Conservation (phyloP, 2,797 vertebrate genomes). For the Typhlichthys subterraneus region DNA sequence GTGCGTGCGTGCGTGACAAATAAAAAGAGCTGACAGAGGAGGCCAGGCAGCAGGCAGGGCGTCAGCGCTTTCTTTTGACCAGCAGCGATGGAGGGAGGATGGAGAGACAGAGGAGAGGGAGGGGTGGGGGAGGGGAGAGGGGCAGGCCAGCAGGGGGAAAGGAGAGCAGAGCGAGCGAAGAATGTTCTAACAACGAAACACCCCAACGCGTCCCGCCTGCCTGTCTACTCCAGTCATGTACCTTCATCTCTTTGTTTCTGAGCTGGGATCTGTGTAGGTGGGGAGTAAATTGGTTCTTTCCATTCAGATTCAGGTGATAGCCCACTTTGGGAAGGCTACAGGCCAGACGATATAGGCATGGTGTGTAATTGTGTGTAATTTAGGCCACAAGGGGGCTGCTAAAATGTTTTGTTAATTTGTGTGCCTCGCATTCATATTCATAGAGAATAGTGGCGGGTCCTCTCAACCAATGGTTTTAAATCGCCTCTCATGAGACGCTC, state of each 20-base stretch:
- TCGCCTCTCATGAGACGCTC: no score
- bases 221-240: no score
- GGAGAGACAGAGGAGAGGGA: slow-evolving; percentile 15
- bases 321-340: slow-evolving; percentile 20
- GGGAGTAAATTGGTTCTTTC: slow-evolving; percentile 65
- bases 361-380: no score
- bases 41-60: slow-evolving; percentile 60
- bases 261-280: slow-evolving; percentile 22
- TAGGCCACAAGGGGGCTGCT: no score
- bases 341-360: slow-evolving; percentile 19
- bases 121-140: not conserved
- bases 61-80: slow-evolving; percentile 74
- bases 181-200: no score
- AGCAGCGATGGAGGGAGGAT: slow-evolving; percentile 15
- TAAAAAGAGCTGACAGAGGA: slow-evolving; percentile 68
- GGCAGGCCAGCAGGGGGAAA: slow-evolving; percentile 3
- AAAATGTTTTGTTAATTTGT: no score
- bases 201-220: no score
- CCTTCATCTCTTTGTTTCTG: no score
- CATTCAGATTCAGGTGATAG: slow-evolving; percentile 53
- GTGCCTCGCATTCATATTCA: no score
- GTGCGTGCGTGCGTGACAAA: slow-evolving; percentile 34
- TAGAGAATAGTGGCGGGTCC: no score
- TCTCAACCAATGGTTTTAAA: no score
- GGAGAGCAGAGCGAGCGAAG: slow-evolving; percentile 22